Conservation (phyloP, 2,113 vertebrate species). For the Geococcyx californianus region DNA sequence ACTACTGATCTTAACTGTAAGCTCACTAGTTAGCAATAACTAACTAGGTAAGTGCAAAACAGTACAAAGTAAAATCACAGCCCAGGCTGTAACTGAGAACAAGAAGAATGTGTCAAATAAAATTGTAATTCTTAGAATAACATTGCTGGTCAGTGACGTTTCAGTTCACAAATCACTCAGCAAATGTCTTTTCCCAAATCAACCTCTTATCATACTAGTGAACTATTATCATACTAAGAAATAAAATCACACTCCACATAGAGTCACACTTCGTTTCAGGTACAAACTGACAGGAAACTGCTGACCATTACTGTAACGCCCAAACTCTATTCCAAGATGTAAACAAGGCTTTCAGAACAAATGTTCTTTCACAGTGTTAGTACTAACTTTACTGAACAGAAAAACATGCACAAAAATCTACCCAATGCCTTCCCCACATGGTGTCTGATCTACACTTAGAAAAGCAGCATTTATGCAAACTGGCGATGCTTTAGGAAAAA, state of each 20-base stretch:
- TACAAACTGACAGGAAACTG: neutral
- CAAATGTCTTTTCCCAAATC: neutral
- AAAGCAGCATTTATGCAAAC: neutral
- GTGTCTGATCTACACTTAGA: neutral
- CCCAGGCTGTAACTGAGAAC: neutral
- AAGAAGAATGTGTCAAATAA: neutral
- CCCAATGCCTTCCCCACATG: neutral
- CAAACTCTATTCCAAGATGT: neutral
- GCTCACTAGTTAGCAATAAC: neutral
- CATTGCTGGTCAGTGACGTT: neutral
- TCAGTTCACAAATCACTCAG: neutral
- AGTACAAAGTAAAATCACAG: neutral
- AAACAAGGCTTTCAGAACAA: neutral
- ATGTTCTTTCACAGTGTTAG: neutral
- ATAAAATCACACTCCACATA: accelerated
- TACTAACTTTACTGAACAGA: neutral
- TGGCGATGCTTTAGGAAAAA: neutral
- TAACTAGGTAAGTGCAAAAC: neutral
- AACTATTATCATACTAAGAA: neutral
- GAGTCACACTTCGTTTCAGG: neutral
- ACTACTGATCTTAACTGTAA: neutral
- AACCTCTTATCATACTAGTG: neutral
- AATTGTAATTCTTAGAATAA: neutral
- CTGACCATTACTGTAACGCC: accelerated
- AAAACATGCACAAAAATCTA: neutral